phyloP scores from a whole-genome alignment of 2,888 invertebrate genomes.

The Lepidocyrtinus sp. region DNA sequence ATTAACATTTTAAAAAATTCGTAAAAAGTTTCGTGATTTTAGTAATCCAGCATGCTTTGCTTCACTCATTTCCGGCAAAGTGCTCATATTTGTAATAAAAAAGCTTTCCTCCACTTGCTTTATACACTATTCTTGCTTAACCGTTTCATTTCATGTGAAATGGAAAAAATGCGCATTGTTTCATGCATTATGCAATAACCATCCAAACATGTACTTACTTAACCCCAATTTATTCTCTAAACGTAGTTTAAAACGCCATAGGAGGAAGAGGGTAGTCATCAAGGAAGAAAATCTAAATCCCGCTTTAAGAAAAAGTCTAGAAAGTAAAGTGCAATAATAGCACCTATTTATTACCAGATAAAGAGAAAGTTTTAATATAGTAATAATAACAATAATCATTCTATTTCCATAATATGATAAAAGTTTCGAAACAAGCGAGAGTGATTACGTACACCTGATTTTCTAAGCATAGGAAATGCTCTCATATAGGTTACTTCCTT shows the following conservation, averaged over 20 bases:
- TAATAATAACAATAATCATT: conserved; percentile 13
- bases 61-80: no score
- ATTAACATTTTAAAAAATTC: no score
- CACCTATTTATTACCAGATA: conserved; percentile 35
- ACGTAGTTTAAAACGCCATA: neutral
- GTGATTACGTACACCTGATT: no score
- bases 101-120: no score
- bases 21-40: no score
- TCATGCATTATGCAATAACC: conserved; percentile 4
- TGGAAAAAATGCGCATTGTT: conserved; percentile 8
- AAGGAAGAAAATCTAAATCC: no score
- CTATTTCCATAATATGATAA: conserved; percentile 13
- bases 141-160: no score
- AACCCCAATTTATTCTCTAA: neutral
- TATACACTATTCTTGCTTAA: no score
- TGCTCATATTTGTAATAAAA: no score
- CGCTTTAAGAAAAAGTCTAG: neutral
- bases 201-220: neutral
- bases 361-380: conserved; percentile 13
- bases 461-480: no score
- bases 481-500: no score
- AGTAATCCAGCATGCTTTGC: no score
- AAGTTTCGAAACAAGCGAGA: conserved; percentile 2
- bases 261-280: neutral
- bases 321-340: conserved; percentile 19